Percentiles rank a stretch among this genome's conserved stretches.
phyloP scores from a whole-genome alignment of 2,113 vertebrate genomes.

The Ammodytes dubius region DNA sequence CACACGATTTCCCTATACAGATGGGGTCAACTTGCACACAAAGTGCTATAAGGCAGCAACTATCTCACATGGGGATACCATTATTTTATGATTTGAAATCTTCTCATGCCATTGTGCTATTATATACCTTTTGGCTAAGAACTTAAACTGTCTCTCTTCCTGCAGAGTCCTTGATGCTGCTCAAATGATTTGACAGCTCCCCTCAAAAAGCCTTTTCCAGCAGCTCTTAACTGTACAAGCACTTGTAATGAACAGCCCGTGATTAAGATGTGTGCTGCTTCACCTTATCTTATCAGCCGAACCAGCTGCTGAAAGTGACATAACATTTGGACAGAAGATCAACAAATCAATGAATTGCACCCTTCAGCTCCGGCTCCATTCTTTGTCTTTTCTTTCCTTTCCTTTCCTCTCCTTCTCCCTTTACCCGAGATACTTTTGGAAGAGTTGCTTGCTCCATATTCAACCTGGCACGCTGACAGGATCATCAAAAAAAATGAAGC shows the following conservation, averaged over 20 bases:
- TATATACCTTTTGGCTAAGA: not conserved
- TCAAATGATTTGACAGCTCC: constrained; percentile 1
- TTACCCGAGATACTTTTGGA: constrained; percentile 7
- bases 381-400: constrained; percentile 3
- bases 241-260: constrained; percentile 6
- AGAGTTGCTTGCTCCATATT: constrained; percentile 47
- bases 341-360: constrained; percentile 47
- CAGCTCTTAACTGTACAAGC: constrained; percentile 19
- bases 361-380: constrained; percentile 7
- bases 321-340: constrained; percentile 51
- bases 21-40: not conserved
- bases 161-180: constrained; percentile 1
- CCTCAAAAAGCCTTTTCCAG: constrained; percentile 14
- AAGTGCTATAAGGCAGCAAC: not conserved
- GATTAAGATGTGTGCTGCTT: constrained; percentile 48
- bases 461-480: constrained; percentile 44
- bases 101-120: not conserved
- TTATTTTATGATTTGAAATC: not conserved
- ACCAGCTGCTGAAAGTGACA: constrained; percentile 61
- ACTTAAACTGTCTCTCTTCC: no score
- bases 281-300: constrained; percentile 55
- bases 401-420: not conserved
- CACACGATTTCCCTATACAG: not conserved
- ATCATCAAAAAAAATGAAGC: constrained; percentile 46
- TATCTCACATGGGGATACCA: not conserved